Evolutionary conservation across 2,113 vertebrate species (phyloP).

Genomic region (Corapipo altera): DNA sequence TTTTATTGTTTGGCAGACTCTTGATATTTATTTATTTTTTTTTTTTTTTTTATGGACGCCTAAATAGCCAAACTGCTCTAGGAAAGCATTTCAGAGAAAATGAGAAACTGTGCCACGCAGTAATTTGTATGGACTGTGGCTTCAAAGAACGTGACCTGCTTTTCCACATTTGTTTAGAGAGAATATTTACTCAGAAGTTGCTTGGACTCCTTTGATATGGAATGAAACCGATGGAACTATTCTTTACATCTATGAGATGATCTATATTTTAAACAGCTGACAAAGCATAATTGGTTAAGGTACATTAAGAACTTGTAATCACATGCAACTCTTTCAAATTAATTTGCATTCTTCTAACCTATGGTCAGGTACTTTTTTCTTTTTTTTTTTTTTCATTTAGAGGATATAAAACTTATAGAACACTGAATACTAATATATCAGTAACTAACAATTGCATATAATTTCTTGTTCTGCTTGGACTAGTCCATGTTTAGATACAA

Average conservation of each 20-base stretch:
- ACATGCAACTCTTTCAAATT: not conserved
- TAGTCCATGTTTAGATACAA: not conserved
- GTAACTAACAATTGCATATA: not conserved
- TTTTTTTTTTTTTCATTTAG: not conserved
- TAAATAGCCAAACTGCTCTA: not conserved
- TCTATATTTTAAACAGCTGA: not conserved
- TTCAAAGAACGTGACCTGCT: not conserved
- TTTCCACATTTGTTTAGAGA: not conserved
- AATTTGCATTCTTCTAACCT: not conserved
- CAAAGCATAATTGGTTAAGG: not conserved
- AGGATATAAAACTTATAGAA: not conserved
- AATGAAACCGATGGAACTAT: not conserved
- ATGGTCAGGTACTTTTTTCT: not conserved
- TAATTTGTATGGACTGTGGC: not conserved
- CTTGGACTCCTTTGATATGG: not conserved
- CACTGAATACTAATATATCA: not conserved
- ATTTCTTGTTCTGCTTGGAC: not conserved
- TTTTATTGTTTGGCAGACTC: not conserved
- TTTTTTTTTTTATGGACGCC: not conserved
- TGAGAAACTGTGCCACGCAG: not conserved
- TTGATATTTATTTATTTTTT: not conserved
- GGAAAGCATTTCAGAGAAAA: slow-evolving; percentile 2
- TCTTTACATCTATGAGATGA: not conserved
- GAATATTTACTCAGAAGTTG: not conserved
- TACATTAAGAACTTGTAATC: not conserved